Evolutionary conservation across 2,797 vertebrate species (phyloP), one percentile per base, ranked within the genome.

Genomic region (Gorsachius magnificus): DNA sequence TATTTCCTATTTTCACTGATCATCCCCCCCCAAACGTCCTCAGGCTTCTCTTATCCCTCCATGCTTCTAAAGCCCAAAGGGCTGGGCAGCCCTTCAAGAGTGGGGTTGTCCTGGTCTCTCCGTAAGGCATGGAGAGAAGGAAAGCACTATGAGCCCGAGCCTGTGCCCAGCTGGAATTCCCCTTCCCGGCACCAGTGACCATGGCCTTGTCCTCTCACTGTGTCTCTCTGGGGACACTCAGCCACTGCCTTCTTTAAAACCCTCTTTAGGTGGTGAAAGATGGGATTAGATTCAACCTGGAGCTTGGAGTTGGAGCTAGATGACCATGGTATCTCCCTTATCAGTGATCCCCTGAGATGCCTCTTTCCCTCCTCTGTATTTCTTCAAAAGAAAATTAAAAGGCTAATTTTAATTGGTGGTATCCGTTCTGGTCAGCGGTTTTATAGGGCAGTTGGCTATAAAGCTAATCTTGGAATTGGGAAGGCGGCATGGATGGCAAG

Each of bases 301-400:
- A 88, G 13, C 46, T 19, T 74, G 68, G 33, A 61, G 25, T 3
- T 61, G 19, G 17, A 78, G 65, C 3, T 19, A 68, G 33, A 61
- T 56, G 77, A 57, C 25, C 65, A 64, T n/a, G 26, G 61, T 83
- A 38, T 65, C 76, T 68, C 60, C 83, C 77, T 81, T 63, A 84
- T 26, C 80, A 71, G 21, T 3, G 21, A 92, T 74, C 41, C 56
- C 68, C 51, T 28, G 36, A 95, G 82, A 92, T 13, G 61, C 12
- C 29, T 66, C 83, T 65, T 84, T 65, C 69, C 43, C 41, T 43
- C 16, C 25, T 76, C 79, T 57, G 26, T 31, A 70, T 77, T 91
- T 53, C 56, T 81, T 85, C 35, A 48, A 54, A 95, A 89, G 54
- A 86, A 95, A 96, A 95, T 86, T 31, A 88, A 95, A 94, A 84